Base-by-base conservation (phyloP, 1,140 invertebrate genomes). In the Drosophila bocki region DNA sequence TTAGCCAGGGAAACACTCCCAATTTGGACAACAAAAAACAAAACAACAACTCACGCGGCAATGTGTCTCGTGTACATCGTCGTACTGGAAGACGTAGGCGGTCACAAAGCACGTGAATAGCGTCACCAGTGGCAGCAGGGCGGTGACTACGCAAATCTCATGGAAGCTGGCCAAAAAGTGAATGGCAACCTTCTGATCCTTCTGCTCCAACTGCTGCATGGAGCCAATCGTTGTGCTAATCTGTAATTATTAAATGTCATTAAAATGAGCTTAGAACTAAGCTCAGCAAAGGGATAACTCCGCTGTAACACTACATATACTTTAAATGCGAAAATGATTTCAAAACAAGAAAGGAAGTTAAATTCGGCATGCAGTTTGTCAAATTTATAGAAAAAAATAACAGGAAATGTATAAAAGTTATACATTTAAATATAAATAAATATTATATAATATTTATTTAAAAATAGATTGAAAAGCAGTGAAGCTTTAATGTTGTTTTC, bases 31-130 rank as follows among this genome's bases (percentile, higher is more conserved):
- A 63, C 26, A 29, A 29, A 29, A 22, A 11, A 17, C 22, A 48
- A 6, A n/a, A 51, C 17, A 19, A 22, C 15, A 57, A 94, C 95
- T 95, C 94, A 98, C 97, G 91, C 95, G 95, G 94, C 97, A 98
- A 93, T 98, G 96, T 68, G 97, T 98, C 94, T 98, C 97, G 92
- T 98, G 97, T 88, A 98, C 97, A 93, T 98, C 96, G 94, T 98
- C 96, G 93, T 96, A 95, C 93, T 97, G 97, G 93, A 97, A 98
- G 91, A 97, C 95, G 91, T 97, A 96, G 65, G 97, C 97, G 75
- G 96, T 96, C 77, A 97, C 93, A 91, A 98, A 97, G 94, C 97
- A 98, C 92, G 97, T 94, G 76, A 97, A 93, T 83, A 98, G 94
- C 82, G 96, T 96, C 88, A 96, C 93, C 64, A 97, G 93, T 41